Percentiles rank a stretch among this genome's conserved stretches.
phyloP scores from a whole-genome alignment of 2,113 vertebrate species.

The Psettodes erumei region DNA sequence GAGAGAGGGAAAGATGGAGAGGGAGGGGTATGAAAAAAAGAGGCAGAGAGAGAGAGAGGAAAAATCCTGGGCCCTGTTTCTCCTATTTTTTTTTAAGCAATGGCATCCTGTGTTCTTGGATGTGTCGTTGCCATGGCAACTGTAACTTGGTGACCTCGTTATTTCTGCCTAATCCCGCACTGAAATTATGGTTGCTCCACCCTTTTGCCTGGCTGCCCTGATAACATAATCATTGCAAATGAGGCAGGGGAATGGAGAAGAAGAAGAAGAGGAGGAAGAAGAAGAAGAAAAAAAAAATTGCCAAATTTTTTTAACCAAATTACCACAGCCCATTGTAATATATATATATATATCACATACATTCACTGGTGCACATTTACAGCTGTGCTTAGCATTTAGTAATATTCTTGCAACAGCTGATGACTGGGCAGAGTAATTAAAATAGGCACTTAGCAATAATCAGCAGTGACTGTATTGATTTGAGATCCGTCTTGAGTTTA shows the following conservation, averaged over 20 bases:
- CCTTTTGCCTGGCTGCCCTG: conserved; percentile 99
- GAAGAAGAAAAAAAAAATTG: conserved; percentile 30
- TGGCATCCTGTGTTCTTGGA: conserved; percentile 99
- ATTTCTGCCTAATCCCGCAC: conserved; percentile 99
- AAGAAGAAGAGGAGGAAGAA: conserved; percentile 30
- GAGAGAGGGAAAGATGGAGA: conserved; percentile 4
- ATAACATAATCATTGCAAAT: conserved; percentile 99
- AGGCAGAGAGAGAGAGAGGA: conserved; percentile 37
- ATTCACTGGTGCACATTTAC: background rate
- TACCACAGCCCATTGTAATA: conserved; percentile 28
- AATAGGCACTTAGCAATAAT: conserved; percentile 66
- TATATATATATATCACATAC: conserved; percentile 1
- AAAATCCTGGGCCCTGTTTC: conserved; percentile 76
- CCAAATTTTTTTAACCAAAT: conserved; percentile 40
- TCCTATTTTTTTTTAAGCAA: conserved; percentile 80
- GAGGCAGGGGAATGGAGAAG: conserved; percentile 85
- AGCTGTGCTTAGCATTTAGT: background rate
- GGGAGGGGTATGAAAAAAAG: conserved; percentile 11
- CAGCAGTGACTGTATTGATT: conserved; percentile 60
- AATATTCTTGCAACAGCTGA: conserved; percentile 39
- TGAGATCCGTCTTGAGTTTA: conserved; percentile 64
- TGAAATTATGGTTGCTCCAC: conserved; percentile 99
- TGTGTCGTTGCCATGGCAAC: conserved; percentile 99
- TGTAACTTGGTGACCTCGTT: conserved; percentile 99
- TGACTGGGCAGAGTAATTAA: conserved; percentile 45